Percentiles rank a stretch among this genome's conserved stretches.
phyloP scores from a whole-genome alignment of 2,888 invertebrate species.

The Elmis aenea region DNA sequence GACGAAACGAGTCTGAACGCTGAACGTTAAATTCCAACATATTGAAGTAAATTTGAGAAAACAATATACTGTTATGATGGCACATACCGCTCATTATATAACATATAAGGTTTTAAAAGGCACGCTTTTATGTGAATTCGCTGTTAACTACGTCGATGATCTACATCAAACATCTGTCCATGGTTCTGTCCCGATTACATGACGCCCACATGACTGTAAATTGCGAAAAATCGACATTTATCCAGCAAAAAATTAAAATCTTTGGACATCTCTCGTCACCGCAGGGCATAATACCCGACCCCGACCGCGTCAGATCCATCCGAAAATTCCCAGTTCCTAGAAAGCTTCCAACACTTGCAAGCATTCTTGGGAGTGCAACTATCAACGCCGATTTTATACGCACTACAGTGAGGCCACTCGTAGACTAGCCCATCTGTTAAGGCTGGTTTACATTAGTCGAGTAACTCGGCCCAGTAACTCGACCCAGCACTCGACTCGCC shows the following conservation, averaged over 20 bases:
- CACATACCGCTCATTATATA: too few relatives aligned
- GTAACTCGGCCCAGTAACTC: too few relatives aligned
- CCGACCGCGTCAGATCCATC: slow-evolving; percentile 14
- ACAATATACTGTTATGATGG: too few relatives aligned
- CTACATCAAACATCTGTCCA: slow-evolving; percentile 2
- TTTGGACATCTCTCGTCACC: slow-evolving; percentile 16
- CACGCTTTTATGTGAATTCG: slow-evolving; percentile 3
- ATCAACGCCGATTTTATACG: slow-evolving; percentile 15
- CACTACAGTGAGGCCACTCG: slow-evolving; percentile 8
- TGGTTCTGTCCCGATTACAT: slow-evolving; percentile 1
- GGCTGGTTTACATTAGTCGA: too few relatives aligned
- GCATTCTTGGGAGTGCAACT: slow-evolving; percentile 22
- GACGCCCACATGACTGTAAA: slow-evolving; percentile 14
- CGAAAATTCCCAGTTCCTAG: slow-evolving; percentile 17
- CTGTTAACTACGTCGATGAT: slow-evolving; percentile 13
- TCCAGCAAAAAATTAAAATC: slow-evolving; percentile 13
- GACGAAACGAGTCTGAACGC: too few relatives aligned
- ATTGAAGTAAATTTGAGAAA: too few relatives aligned
- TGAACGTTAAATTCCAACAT: too few relatives aligned
- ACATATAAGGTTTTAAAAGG: too few relatives aligned
- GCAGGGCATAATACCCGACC: slow-evolving; percentile 17
- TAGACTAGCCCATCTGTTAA: slow-evolving; percentile 11
- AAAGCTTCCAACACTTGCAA: slow-evolving; percentile 17
- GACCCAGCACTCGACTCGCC: too few relatives aligned
- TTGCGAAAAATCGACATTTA: slow-evolving; percentile 19